phyloP scores from a whole-genome alignment of 2,113 vertebrate genomes.

The Bufo bufo region DNA sequence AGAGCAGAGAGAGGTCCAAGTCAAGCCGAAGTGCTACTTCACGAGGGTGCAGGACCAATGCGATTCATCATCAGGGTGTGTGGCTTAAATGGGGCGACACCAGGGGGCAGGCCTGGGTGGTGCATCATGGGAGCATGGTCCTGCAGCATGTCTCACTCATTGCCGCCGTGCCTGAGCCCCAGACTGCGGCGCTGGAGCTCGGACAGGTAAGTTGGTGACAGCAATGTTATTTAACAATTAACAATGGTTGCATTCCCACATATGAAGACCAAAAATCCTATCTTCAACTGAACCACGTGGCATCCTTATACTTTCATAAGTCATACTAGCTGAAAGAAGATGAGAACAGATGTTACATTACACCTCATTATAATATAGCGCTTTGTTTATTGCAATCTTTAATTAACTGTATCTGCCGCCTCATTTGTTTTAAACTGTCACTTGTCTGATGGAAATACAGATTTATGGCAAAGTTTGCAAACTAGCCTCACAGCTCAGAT shows the following conservation, averaged over 20 bases:
- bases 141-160: no score
- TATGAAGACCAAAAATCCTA: background rate
- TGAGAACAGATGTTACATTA: constrained; percentile 34
- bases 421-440: constrained; percentile 42
- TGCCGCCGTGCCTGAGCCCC: no score
- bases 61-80: no score
- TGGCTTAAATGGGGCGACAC: no score
- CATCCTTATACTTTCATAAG: background rate
- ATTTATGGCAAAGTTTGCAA: constrained; percentile 46
- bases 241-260: background rate
- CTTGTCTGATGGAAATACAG: constrained; percentile 36
- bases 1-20: no score
- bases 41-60: no score
- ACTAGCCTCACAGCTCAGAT: background rate
- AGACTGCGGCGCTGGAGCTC: no score
- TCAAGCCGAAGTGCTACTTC: no score
- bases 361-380: constrained; percentile 27
- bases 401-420: constrained; percentile 35
- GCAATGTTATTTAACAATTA: no score
- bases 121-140: no score
- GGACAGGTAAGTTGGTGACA: no score
- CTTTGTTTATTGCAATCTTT: constrained; percentile 30
- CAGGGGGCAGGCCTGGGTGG: no score
- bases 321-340: constrained; percentile 22
- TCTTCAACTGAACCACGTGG: constrained; percentile 1